Percentiles rank a stretch among this genome's conserved stretches.
These are phyloP conservation scores for Luidia sarsii DNA, from an alignment of 53 echinoderm and acorn worm species.

Conservation along the genomic window DNA sequence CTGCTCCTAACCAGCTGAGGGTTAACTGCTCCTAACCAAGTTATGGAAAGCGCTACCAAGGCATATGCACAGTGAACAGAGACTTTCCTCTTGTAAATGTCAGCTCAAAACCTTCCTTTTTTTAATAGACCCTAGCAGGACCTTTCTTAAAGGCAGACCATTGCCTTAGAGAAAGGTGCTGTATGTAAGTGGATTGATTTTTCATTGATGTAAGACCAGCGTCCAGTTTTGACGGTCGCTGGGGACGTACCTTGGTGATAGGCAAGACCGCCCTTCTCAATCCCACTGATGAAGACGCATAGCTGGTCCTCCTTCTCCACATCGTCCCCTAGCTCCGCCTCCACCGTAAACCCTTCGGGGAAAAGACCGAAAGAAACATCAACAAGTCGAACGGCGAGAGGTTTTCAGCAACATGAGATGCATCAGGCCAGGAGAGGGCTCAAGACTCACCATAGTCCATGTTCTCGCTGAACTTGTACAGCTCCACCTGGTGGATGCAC, in stretches of 20 bases:
- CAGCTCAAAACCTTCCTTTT: background rate
- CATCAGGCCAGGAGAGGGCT: background rate
- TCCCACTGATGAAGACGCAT: constrained; percentile 89
- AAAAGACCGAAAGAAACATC: background rate
- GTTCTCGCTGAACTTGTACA: constrained; percentile 84
- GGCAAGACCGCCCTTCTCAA: constrained; percentile 84
- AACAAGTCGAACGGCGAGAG: no score
- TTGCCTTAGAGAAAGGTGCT: no score
- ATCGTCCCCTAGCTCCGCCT: constrained; percentile 81
- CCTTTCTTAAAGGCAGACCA: no score
- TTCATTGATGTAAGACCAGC: background rate
- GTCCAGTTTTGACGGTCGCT: no score
- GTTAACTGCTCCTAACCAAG: no score
- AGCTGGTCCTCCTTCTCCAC: constrained; percentile 90
- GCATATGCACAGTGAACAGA: no score
- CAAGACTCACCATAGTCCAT: constrained; percentile 68
- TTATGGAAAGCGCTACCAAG: no score
- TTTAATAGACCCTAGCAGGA: background rate
- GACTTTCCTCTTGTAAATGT: background rate
- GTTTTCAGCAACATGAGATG: background rate
- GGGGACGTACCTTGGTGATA: constrained; percentile 95
- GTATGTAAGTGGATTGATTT: no score
- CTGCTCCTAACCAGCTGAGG: no score
- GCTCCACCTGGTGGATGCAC: constrained; percentile 95
- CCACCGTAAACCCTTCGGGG: constrained; percentile 55